phyloP scores from a whole-genome alignment of 2,113 vertebrate species.

The Sphyrna mokarran region DNA sequence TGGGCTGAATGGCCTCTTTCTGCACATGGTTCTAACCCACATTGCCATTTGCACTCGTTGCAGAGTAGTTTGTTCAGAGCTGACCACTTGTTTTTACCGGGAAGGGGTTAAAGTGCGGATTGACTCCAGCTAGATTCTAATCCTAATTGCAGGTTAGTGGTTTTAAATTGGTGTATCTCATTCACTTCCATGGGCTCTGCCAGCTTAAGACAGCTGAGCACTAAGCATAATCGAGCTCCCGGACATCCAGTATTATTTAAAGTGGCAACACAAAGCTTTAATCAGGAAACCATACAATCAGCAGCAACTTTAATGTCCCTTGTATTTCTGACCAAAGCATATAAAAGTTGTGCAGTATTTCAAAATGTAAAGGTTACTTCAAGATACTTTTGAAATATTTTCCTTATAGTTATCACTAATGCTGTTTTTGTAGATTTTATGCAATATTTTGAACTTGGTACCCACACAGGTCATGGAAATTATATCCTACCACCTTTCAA shows the following conservation, averaged over 20 bases:
- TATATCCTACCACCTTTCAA: background rate
- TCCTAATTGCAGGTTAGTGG: constrained; percentile 18
- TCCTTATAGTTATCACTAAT: background rate
- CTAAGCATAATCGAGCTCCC: background rate
- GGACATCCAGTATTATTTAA: constrained; percentile 11
- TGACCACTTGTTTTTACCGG: background rate
- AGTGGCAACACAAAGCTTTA: background rate
- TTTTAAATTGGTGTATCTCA: constrained; percentile 31
- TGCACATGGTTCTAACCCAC: background rate
- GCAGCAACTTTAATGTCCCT: background rate
- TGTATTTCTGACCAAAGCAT: background rate
- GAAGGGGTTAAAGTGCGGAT: constrained; percentile 22
- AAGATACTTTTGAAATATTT: background rate
- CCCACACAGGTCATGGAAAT: background rate
- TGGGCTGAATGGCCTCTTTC: too few species aligned
- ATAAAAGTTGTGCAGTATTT: background rate
- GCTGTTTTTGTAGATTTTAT: background rate
- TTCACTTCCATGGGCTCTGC: constrained; percentile 16
- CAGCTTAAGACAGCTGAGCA: constrained; percentile 12
- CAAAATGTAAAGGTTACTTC: background rate
- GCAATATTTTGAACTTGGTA: background rate
- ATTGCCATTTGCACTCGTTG: background rate
- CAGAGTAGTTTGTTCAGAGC: background rate
- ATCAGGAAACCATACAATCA: background rate
- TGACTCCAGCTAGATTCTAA: constrained; percentile 20